Base-by-base conservation (phyloP, 2,888 invertebrate species). In the Tachina lurida region DNA sequence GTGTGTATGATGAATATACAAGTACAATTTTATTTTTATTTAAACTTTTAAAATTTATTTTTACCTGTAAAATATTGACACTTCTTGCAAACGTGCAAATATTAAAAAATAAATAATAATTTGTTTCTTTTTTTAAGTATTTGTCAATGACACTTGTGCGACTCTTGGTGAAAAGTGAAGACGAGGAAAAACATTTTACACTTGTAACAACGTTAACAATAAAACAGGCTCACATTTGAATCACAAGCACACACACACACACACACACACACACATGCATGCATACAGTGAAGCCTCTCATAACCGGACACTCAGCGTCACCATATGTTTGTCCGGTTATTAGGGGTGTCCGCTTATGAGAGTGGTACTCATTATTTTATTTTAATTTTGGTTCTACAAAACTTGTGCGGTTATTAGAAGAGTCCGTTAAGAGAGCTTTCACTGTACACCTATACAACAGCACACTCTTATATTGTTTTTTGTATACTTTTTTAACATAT, bases 41-140 rank as follows among this genome's bases (percentile, higher is more conserved):
- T 49, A 47, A 60, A 10, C 45, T 65, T 3, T 13, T 13, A 12
- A 47, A 49, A 60, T 45, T 31, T n/a, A n/a, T 10, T 52, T 70
- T 60, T 60, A 31, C 12, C n/a, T 39, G n/a, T 43, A 49, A 70
- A 49, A 67, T 15, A 4, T 39, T 58, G 45, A 56, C 54, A n/a
- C 15, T 45, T 5, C 15, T 45, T 3, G 41, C 13, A 54, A 68
- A 63, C 12, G 52, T 70, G 41, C 41, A 22, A 47, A 75, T 67
- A 75, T 68, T 80, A 75, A 70, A 75, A 67, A 47, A 68, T 43
- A 74, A 68, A 75, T 47, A 81, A 81, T 75, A 68, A 68, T 75
- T 73, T 74, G 45, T 17, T 68, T 63, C 7, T 31, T 31, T 31
- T 31, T 19, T 7, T 22, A 67, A 74, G 43, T 1, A 54, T 63